Base-by-base conservation (phyloP, 2,113 vertebrate species). In the Raja brachyura region DNA sequence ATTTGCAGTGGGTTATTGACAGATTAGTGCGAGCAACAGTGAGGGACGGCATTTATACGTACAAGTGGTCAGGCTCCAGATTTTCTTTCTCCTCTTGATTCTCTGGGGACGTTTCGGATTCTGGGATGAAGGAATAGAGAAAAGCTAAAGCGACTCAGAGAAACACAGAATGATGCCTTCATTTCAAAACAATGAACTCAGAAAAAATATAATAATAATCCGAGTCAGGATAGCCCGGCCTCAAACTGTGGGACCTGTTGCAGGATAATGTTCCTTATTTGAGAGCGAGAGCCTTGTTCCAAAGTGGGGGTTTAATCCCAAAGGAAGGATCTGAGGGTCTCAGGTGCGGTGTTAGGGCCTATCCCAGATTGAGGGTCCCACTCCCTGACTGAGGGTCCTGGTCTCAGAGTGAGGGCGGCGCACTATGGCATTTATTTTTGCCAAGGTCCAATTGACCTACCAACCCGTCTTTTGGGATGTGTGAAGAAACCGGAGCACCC, bases 21-120 rank as follows among this genome's bases (percentile, higher is more conserved):
- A 10, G 56, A 90, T 92, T 48, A 48, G 28, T 33, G 39, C 1
- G 7, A 3, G 68, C 28, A 31, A 13, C 18, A 63, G 28, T 5
- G 28, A n/a, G n/a, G 5, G 5, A 8, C 8, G 0, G 22, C 16
- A 9, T 48, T 54, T 18, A 92, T 86, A 96, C 97, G 93, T 96
- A 97, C 97, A 96, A 95, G 0, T 96, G 96, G 48, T 96, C 95
- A 0, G 96, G 95, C 95, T 94, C 96, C 95, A 96, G 96, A 0
- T 94, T 97, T 94, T 96, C 98, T 95, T 96, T 97, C 96, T 96
- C 97, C 93, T 96, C 92, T 66, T 93, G 92, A 92, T 96, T 95
- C 95, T 97, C 93, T 63, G 85, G 94, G 0, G 96, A 95, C 0
- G 94, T 93, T 78, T 94, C 94, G 54, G 95, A 93, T 92, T 95